Evolutionary conservation across 2,113 vertebrate genomes (phyloP).

Genomic region (Hystrix cristata): DNA sequence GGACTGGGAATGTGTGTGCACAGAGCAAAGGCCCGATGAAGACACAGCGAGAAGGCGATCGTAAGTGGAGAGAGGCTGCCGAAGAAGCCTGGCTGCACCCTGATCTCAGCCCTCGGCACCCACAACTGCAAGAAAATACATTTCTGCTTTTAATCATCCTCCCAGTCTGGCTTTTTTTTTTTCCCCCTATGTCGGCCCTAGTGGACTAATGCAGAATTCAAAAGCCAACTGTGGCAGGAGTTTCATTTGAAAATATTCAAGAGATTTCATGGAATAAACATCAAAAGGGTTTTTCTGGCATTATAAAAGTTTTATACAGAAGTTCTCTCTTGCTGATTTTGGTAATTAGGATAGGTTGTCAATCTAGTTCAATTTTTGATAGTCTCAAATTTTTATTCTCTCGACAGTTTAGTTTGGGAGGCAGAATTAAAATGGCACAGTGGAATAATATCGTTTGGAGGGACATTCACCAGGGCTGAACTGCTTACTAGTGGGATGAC

Average conservation of each 20-base stretch:
- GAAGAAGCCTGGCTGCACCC: background rate
- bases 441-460: background rate
- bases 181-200: background rate
- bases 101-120: background rate
- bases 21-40: background rate
- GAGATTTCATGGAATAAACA: constrained; percentile 30
- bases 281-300: background rate
- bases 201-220: background rate
- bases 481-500: background rate
- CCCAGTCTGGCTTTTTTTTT: background rate
- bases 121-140: background rate
- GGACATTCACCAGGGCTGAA: background rate
- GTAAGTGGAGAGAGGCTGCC: background rate
- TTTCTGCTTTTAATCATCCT: background rate
- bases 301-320: background rate
- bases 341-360: background rate
- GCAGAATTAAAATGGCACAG: background rate
- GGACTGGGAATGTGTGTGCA: background rate
- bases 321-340: background rate
- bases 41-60: background rate
- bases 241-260: constrained; percentile 25
- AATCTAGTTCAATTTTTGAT: background rate
- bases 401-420: background rate
- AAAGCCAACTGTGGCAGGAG: background rate
- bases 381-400: background rate